A percentile compares a stretch with the other conserved stretches of the same genome.
phyloP scores from a whole-genome alignment of 2,888 invertebrate species.

The Dynastes hyllus region DNA sequence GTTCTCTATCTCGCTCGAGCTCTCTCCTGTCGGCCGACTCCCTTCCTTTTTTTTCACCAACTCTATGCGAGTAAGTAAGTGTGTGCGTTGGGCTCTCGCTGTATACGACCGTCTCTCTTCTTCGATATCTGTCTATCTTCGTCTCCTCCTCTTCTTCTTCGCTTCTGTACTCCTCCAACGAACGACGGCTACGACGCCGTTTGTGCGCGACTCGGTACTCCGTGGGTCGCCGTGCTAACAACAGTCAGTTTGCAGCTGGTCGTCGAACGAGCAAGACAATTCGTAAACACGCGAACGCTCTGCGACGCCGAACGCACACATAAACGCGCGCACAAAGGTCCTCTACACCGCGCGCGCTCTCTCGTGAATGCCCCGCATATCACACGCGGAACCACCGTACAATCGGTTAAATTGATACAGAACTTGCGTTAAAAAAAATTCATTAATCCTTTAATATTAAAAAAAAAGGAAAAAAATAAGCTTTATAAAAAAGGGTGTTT shows the following conservation, averaged over 20 bases:
- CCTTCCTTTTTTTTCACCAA: conserved; percentile 13
- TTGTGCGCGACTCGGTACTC: conserved; percentile 33
- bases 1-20: conserved; percentile 11
- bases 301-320: conserved; percentile 29
- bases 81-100: conserved; percentile 6
- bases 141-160: conserved; percentile 24
- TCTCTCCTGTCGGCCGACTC: not conserved
- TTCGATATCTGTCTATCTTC: not conserved
- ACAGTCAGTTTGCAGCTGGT: conserved; percentile 46
- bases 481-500: not conserved
- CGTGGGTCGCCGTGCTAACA: conserved; percentile 33
- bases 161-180: conserved; percentile 23
- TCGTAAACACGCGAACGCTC: conserved; percentile 12
- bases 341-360: conserved; percentile 35
- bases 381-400: not conserved
- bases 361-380: conserved; percentile 32
- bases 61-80: not conserved
- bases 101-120: not conserved
- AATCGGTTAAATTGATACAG: conserved; percentile 5
- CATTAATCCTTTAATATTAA: not conserved
- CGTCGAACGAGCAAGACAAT: conserved; percentile 23
- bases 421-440: not conserved
- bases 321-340: conserved; percentile 18
- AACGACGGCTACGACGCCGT: conserved; percentile 28
- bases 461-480: too few species aligned